Evolutionary conservation across 2,113 vertebrate species (phyloP).

Genomic region (Gallinago media): DNA sequence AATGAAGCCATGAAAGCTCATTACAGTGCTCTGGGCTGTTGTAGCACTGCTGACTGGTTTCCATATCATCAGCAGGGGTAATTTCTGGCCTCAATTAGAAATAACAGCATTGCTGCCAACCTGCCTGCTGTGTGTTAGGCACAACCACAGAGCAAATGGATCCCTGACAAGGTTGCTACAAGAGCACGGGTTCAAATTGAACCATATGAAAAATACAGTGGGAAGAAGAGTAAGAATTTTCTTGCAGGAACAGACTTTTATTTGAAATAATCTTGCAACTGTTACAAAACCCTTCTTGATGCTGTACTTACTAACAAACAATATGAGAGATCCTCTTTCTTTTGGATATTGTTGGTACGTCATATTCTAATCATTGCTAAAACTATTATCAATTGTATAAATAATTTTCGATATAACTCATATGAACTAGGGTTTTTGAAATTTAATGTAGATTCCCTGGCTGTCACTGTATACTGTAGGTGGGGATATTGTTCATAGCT

Average conservation of each 20-base stretch:
- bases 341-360: background rate
- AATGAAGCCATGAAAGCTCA: background rate
- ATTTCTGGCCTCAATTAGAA: background rate
- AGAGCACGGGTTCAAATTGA: background rate
- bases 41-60: background rate
- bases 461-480: background rate
- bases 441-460: background rate
- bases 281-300: background rate
- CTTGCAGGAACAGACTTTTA: background rate
- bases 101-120: background rate
- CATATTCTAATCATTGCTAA: background rate
- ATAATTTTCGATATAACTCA: background rate
- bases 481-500: background rate
- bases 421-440: background rate
- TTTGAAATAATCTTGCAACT: background rate
- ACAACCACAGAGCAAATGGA: background rate
- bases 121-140: background rate
- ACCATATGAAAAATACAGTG: background rate
- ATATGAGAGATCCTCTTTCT: background rate
- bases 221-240: background rate
- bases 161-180: background rate
- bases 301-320: background rate
- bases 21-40: background rate
- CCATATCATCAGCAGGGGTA: background rate
- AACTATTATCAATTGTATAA: background rate